Evolutionary conservation across 2,888 invertebrate species (phyloP), one percentile per base, ranked within the genome.

Genomic region (Unio pictorum): DNA sequence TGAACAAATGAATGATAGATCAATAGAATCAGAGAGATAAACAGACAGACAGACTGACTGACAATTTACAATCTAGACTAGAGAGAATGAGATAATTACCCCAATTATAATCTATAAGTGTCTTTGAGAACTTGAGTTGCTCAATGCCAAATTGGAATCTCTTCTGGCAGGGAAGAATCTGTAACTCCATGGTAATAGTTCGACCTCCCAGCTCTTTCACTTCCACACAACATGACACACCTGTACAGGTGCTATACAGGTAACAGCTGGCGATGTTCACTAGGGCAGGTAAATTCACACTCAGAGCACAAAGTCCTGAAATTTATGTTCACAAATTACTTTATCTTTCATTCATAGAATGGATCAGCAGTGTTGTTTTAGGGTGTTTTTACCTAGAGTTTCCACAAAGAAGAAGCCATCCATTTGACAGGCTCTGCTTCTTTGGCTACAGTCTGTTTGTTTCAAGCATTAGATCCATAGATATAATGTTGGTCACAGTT

Each of bases 201-300:
- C 59, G 62, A 17, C 68, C 66, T 15, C 66, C 72, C 17, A 81
- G 60, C n/a, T 72, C 68, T 26, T 80, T 73, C 3, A 80, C 73
- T 56, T 75, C 69, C 18, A 81, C 58, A 71, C 82, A 82, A 55
- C 82, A 82, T n/a, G 74, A 74, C 7, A 82, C 71, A 28, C 76
- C 74, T 11, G 79, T 77, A 62, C 82, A 83, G n/a, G 71, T 72
- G 61, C 59, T 60, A n/a, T 58, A 55, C 28, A 74, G 67, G 45
- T 71, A 55, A 65, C 81, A 81, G 17, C 72, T 68, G 15, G 69
- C 57, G 15, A 63, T 64, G 15, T 61, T 63, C 0, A 76, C 76
- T 20, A 80, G 69, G 11, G 57, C 26, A 3, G 71, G n/a, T 8
- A 56, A 55, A 11, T 69, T 56, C 45, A 69, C 64, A 30, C 34